Evolutionary conservation across 2,888 invertebrate species (phyloP).

Genomic region (Limulus polyphemus): DNA sequence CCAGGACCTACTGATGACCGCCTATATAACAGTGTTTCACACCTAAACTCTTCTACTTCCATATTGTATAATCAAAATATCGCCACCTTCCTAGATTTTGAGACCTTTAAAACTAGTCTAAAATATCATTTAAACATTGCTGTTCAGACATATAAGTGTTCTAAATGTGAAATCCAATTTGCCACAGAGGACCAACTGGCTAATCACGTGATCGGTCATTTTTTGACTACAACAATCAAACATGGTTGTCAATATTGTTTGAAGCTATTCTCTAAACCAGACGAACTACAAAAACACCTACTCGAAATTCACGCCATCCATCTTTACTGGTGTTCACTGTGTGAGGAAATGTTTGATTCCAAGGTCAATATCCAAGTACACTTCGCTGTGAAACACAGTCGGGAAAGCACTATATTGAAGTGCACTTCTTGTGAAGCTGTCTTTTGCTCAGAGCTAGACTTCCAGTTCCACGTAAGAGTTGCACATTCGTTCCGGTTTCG

Average conservation of each 20-base stretch:
- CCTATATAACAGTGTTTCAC: too few species aligned
- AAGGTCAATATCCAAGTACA: constrained; percentile 77
- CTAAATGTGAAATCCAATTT: constrained; percentile 61
- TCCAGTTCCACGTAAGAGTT: constrained; percentile 50
- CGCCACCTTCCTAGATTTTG: constrained; percentile 48
- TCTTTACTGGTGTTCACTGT: constrained; percentile 70
- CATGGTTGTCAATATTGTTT: constrained; percentile 70
- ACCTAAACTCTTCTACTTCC: too few species aligned
- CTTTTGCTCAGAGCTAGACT: constrained; percentile 42
- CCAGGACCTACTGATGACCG: too few species aligned
- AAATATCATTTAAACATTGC: constrained; percentile 55
- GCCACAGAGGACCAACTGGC: constrained; percentile 60
- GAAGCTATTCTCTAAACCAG: constrained; percentile 63
- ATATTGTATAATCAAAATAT: too few species aligned
- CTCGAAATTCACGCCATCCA: constrained; percentile 75
- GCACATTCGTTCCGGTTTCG: constrained; percentile 43
- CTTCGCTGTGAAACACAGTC: constrained; percentile 75
- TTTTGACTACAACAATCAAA: constrained; percentile 62
- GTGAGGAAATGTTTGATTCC: constrained; percentile 80
- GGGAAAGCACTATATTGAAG: constrained; percentile 66
- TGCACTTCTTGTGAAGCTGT: constrained; percentile 63
- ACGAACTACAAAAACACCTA: constrained; percentile 77
- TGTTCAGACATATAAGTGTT: constrained; percentile 44
- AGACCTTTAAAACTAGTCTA: constrained; percentile 67
- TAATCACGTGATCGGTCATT: constrained; percentile 68